Base-by-base conservation (phyloP, 2,797 vertebrate genomes). In the Tachyglossus aculeatus region DNA sequence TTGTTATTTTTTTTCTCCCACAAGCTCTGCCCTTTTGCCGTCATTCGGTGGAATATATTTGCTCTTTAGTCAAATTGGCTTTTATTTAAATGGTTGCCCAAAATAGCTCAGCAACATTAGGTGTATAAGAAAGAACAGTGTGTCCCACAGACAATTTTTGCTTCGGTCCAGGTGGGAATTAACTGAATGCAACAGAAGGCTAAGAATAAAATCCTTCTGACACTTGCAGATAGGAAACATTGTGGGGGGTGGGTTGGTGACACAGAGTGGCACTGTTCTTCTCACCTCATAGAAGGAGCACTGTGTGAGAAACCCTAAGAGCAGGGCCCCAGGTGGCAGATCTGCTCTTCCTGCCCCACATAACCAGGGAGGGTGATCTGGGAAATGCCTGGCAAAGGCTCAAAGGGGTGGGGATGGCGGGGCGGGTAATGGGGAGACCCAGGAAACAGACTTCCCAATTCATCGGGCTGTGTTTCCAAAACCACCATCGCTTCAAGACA, bases 11-110 rank as follows among this genome's bases (percentile, higher is more conserved):
- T 84, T 69, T 1, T 14, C 39, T 63, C 59, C 54, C 80, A 83
- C 60, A 77, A 78, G 88, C 84, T 90, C 83, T 93, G 88, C 87
- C 92, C 90, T 92, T 92, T 93, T 78, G 85, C 84, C 61, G 32
- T 92, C 89, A 84, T 80, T 91, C 50, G n/a, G 67, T 75, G 74
- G 85, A 90, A 88, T 90, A 89, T 90, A 92, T 91, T 92, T 92
- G 89, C 85, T 92, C 90, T 91, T 92, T 89, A 90, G 88, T 91
- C 89, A 92, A 92, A 92, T 89, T 90, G 92, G 84, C 89, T 92
- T 92, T 92, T 90, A 91, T 90, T 92, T 90, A 91, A 93, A 93
- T 84, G 80, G 79, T 86, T 87, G 85, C 90, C 88, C 86, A 80
- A 91, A 93, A 94, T 93, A 94, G 89, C 89, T 81, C 76, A 13